Conservation (phyloP, 1,140 invertebrate species). For the Geopemphigus sp. region DNA sequence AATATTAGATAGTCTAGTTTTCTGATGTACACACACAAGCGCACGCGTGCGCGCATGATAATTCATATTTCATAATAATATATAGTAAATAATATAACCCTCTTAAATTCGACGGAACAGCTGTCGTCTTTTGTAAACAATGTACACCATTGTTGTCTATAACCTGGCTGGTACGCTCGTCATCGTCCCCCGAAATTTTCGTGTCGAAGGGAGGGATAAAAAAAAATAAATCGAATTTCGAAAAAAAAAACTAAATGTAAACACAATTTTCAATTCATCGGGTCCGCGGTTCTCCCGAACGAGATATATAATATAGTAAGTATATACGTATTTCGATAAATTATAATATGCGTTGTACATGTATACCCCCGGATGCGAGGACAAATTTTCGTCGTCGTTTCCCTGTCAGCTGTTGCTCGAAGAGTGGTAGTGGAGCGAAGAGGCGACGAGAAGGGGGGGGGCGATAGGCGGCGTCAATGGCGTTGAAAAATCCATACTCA, state of each 20-base stretch:
- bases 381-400: not conserved
- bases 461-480: not conserved
- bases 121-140: slow-evolving; percentile 45
- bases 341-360: not conserved
- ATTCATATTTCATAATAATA: not conserved
- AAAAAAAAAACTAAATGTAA: not conserved
- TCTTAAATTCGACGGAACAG: slow-evolving; percentile 27
- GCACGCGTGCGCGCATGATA: no score
- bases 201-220: not conserved
- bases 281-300: no score
- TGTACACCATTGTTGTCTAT: slow-evolving; percentile 29
- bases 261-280: not conserved
- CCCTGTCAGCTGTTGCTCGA: not conserved
- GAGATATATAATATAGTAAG: no score
- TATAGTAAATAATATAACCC: not conserved
- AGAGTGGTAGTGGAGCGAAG: no score
- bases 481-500: slow-evolving; percentile 42
- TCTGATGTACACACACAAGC: not conserved
- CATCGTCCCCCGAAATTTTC: not conserved
- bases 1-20: slow-evolving; percentile 2
- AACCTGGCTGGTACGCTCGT: no score
- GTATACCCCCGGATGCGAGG: no score
- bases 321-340: not conserved
- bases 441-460: not conserved
- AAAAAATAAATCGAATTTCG: not conserved